phyloP scores from a whole-genome alignment of 2,888 invertebrate genomes.

The Mystacides longicornis region DNA sequence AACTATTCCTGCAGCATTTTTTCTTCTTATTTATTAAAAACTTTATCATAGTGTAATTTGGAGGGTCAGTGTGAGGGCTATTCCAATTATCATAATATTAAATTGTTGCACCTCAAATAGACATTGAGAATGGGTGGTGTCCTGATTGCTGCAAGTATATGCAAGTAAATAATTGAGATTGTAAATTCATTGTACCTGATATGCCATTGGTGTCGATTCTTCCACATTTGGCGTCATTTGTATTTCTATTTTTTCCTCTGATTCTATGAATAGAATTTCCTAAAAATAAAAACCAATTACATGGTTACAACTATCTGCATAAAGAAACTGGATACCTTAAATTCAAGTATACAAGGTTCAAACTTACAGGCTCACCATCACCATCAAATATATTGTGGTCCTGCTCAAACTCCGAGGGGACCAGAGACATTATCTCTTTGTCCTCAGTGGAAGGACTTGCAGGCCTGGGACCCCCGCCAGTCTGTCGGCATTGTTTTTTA shows the following conservation, averaged over 20 bases:
- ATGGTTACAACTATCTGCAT: too few species aligned
- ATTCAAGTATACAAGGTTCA: not conserved
- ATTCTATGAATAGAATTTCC: too few species aligned
- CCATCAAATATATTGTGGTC: not conserved
- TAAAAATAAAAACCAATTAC: too few species aligned
- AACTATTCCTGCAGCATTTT: not conserved
- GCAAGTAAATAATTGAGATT: too few species aligned
- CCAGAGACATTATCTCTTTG: not conserved
- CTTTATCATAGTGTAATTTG: too few species aligned
- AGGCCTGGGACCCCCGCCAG: conserved; percentile 1
- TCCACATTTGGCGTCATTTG: not conserved
- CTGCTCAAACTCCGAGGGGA: not conserved
- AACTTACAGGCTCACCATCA: conserved; percentile 1
- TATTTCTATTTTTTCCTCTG: not conserved
- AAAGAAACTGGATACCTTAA: not conserved
- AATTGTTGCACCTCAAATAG: too few species aligned
- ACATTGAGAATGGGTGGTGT: too few species aligned
- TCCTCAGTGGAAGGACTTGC: not conserved
- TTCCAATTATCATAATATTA: not conserved
- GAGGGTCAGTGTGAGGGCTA: not conserved
- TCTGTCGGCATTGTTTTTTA: not conserved
- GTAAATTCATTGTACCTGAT: too few species aligned
- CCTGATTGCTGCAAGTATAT: too few species aligned
- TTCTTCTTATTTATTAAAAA: not conserved
- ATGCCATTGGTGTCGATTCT: too few species aligned